phyloP scores from a whole-genome alignment of 2,888 invertebrate genomes.

The Epinotia brunnichana region DNA sequence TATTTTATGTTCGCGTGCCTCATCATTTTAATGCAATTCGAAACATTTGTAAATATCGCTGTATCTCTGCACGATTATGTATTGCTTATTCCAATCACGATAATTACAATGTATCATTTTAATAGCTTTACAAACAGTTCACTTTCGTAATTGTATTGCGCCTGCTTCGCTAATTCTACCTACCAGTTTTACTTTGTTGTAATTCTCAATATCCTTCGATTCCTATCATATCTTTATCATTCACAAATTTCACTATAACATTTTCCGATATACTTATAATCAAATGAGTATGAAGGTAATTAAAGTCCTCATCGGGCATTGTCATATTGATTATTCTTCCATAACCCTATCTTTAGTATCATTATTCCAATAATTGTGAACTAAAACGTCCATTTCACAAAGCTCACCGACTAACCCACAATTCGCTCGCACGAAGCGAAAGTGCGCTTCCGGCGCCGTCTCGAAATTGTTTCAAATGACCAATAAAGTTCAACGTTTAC shows the following conservation, averaged over 20 bases:
- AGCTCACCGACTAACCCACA: slow-evolving; percentile 32
- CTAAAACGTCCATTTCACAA: slow-evolving; percentile 16
- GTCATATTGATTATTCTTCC: neutral
- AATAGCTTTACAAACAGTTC: slow-evolving; percentile 26
- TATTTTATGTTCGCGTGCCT: slow-evolving; percentile 32
- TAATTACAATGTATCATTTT: slow-evolving; percentile 28
- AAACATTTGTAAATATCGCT: slow-evolving; percentile 31
- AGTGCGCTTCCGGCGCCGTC: slow-evolving; percentile 33
- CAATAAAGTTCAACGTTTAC: slow-evolving; percentile 23
- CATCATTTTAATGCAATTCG: slow-evolving; percentile 39
- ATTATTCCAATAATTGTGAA: slow-evolving; percentile 9
- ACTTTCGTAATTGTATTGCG: slow-evolving; percentile 22
- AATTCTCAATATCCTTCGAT: neutral
- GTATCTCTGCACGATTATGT: slow-evolving; percentile 37
- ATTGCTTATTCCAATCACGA: slow-evolving; percentile 38
- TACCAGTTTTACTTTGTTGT: neutral
- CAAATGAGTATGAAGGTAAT: too few relatives aligned
- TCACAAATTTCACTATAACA: too few relatives aligned
- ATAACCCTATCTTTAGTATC: neutral
- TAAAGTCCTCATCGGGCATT: too few relatives aligned
- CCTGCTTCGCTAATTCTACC: neutral
- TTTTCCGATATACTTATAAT: too few relatives aligned
- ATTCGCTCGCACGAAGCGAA: slow-evolving; percentile 30
- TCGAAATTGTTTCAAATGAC: slow-evolving; percentile 27
- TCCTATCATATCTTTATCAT: too few relatives aligned